Conservation (phyloP, 2,888 invertebrate species). For the Bombylius discolor region DNA sequence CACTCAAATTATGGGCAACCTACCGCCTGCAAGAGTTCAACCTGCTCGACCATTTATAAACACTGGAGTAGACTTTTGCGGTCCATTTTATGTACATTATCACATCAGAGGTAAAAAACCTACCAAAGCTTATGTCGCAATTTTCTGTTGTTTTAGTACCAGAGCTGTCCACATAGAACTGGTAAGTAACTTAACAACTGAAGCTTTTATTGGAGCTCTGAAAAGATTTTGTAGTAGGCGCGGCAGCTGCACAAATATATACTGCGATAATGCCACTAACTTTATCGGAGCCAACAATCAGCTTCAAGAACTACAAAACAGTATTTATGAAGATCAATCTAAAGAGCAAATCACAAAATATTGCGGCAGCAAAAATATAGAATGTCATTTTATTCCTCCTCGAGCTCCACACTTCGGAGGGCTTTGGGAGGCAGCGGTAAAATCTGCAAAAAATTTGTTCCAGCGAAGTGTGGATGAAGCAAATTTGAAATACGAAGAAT, state of each 20-base stretch:
- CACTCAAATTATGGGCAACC: constrained; percentile 18
- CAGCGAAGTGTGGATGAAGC: too few relatives aligned
- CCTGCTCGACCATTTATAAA: constrained; percentile 9
- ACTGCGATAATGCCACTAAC: constrained; percentile 9
- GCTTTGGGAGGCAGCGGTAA: too few relatives aligned
- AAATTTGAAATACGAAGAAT: too few relatives aligned
- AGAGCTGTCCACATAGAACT: constrained; percentile 11
- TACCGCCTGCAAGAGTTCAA: constrained; percentile 14
- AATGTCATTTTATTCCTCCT: too few relatives aligned
- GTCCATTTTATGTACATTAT: constrained; percentile 6
- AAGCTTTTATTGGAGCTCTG: constrained; percentile 11
- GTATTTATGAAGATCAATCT: too few relatives aligned
- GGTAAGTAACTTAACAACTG: constrained; percentile 8
- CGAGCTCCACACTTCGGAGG: too few relatives aligned
- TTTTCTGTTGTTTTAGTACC: constrained; percentile 11
- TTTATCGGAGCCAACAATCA: neutral
- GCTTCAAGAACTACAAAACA: too few relatives aligned
- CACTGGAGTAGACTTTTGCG: constrained; percentile 8
- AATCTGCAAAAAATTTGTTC: too few relatives aligned
- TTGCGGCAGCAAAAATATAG: too few relatives aligned
- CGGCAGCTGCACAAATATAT: neutral
- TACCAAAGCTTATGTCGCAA: constrained; percentile 8
- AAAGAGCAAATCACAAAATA: too few relatives aligned
- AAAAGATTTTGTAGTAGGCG: constrained; percentile 7
- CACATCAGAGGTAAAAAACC: constrained; percentile 4